Evolutionary conservation across 2,888 invertebrate genomes (phyloP).

Genomic region (Bhutanitis thaidina): DNA sequence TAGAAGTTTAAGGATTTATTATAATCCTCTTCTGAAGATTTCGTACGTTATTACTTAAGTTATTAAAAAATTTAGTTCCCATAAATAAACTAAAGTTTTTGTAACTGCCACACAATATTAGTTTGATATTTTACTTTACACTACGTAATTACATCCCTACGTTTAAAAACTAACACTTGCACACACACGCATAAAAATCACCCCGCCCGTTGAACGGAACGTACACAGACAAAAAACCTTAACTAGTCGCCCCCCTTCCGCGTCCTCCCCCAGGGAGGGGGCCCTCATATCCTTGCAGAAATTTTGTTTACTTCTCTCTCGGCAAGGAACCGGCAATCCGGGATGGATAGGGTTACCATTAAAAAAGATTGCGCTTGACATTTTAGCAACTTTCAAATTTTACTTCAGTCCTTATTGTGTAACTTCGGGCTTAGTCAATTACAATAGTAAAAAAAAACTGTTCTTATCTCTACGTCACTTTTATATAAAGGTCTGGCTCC

Average conservation of each 20-base stretch:
- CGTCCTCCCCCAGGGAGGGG: conserved; percentile 29
- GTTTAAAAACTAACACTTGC: conserved; percentile 23
- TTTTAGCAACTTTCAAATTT: too few species aligned
- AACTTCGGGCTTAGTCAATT: too few species aligned
- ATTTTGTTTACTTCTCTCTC: conserved; percentile 77
- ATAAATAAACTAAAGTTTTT: too few species aligned
- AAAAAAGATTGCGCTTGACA: neutral
- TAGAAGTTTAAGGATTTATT: too few species aligned
- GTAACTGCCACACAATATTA: too few species aligned
- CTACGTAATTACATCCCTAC: conserved; percentile 6
- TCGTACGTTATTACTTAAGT: too few species aligned
- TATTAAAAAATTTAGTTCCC: too few species aligned
- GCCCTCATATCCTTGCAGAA: conserved; percentile 76
- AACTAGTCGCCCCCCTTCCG: conserved; percentile 47
- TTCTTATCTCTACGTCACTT: too few species aligned
- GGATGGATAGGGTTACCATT: conserved; percentile 31
- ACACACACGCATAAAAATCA: conserved; percentile 61
- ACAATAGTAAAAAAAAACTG: too few species aligned
- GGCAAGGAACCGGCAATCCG: conserved; percentile 63
- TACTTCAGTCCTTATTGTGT: too few species aligned
- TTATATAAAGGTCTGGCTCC: too few species aligned
- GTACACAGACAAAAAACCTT: conserved; percentile 70
- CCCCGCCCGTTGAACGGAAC: conserved; percentile 33
- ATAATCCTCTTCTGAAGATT: too few species aligned
- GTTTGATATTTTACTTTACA: neutral